Base-by-base conservation (phyloP, 2,888 invertebrate genomes). In the Kuschelorhynchus macadamiae region DNA sequence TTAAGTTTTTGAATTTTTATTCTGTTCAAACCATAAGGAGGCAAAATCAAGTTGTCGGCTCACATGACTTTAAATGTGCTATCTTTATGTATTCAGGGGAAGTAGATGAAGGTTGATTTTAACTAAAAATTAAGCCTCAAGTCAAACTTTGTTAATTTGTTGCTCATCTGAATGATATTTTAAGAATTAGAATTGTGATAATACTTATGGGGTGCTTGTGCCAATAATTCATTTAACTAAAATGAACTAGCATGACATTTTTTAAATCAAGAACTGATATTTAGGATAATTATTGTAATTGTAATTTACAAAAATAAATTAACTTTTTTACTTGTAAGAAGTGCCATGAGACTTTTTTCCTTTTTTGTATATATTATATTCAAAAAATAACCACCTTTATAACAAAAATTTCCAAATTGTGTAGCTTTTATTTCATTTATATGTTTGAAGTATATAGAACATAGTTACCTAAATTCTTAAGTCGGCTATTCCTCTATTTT, bases 271-370 rank as follows among this genome's bases (percentile, higher is more conserved):
- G 65, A 65, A 65, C 57, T 65, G 65, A 57, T 55, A 65, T 46
- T 55, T 53, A 53, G 46, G 30, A 39, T 25, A 25, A 36, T 47
- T 20, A 33, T 33, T 42, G 25, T n/a, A 12, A 41, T 41, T 64
- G 21, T 33, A 11, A 46, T 47, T 52, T 52, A 25, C 39, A 39
- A 57, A 14, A 30, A 57, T 44, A 46, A 44, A 44, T 57, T 46
- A n/a, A 56, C 33, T 17, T 21, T 57, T 33, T 59, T 59, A 32
- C 46, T 42, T 30, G 32, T 65, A 59, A 65, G 57, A 42, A 44
- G 65, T 65, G 65, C 65, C 65, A 65, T 65, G 57, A 65, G 65
- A 59, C 44, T 65, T 65, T 60, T 60, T 50, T 36, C 36, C 36
- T 36, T 11, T n/a, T 36, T 36, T 36, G 12, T 36, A 36, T 36